These are phyloP conservation scores for Sthenelais limicola DNA, from an alignment of 2,888 invertebrate genomes.

Conservation along the genomic window DNA sequence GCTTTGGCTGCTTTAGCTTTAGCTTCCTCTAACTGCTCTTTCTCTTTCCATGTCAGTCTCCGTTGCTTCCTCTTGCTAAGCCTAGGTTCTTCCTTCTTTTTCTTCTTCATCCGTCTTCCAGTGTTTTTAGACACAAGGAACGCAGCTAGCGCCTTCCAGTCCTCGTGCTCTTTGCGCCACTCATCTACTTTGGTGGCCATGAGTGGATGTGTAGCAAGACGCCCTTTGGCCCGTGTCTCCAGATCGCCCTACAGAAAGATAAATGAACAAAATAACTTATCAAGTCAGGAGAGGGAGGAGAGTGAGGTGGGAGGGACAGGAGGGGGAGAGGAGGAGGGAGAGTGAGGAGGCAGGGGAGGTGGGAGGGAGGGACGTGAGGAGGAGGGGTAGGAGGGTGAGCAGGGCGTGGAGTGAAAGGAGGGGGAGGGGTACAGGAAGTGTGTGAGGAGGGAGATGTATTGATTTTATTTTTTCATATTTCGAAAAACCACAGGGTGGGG, in stretches of 20 bases:
- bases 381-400: no score
- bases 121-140: slow-evolving; percentile 63
- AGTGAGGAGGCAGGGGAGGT: no score
- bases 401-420: no score
- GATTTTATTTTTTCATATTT: no score
- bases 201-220: slow-evolving; percentile 41
- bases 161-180: slow-evolving; percentile 60
- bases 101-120: slow-evolving; percentile 55
- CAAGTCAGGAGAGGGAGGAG: neutral
- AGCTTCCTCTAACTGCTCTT: neutral
- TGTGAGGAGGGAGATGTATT: no score
- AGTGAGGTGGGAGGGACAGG: no score
- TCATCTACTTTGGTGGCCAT: slow-evolving; percentile 52
- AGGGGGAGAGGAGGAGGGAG: no score
- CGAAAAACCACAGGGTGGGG: no score
- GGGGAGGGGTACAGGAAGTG: no score
- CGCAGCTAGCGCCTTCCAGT: slow-evolving; percentile 65
- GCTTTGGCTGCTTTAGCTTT: neutral
- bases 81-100: slow-evolving; percentile 22
- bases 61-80: neutral
- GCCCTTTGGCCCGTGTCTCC: slow-evolving; percentile 24
- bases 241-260: slow-evolving; percentile 22
- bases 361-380: no score
- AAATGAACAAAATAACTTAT: neutral
- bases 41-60: neutral